phyloP scores from a whole-genome alignment of 2,113 vertebrate species.

The Perccottus glenii region DNA sequence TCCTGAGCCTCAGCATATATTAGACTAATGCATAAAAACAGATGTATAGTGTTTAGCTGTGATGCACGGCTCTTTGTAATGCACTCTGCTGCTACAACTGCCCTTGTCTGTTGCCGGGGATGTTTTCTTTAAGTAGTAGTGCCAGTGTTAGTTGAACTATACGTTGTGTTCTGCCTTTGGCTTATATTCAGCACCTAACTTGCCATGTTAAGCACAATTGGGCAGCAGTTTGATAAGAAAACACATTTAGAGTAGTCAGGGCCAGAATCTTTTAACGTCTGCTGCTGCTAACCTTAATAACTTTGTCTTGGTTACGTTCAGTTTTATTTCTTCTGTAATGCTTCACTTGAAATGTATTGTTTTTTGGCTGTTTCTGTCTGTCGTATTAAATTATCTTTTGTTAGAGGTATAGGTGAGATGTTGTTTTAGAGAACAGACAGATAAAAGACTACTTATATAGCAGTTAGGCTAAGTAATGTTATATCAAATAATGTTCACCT shows the following conservation, averaged over 20 bases:
- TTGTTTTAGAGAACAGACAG: neutral
- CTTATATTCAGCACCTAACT: neutral
- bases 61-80: slow-evolving; percentile 2
- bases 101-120: slow-evolving; percentile 1
- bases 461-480: too few relatives aligned
- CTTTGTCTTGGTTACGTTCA: slow-evolving; percentile 6
- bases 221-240: slow-evolving; percentile 6
- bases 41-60: slow-evolving; percentile 20
- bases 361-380: neutral
- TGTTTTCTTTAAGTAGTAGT: slow-evolving; percentile 24
- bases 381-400: neutral
- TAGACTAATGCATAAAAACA: slow-evolving; percentile 24
- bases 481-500: too few relatives aligned
- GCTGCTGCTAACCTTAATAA: slow-evolving; percentile 15
- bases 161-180: slow-evolving; percentile 11
- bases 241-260: neutral
- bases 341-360: neutral
- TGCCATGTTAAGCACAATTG: neutral
- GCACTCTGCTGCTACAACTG: neutral
- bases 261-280: slow-evolving; percentile 26
- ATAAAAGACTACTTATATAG: too few relatives aligned
- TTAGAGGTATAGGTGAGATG: neutral
- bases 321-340: slow-evolving; percentile 9
- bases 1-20: neutral
- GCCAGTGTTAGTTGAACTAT: slow-evolving; percentile 8